Base-by-base conservation (phyloP, 2,888 invertebrate species). In the Ceraclea dissimilis region DNA sequence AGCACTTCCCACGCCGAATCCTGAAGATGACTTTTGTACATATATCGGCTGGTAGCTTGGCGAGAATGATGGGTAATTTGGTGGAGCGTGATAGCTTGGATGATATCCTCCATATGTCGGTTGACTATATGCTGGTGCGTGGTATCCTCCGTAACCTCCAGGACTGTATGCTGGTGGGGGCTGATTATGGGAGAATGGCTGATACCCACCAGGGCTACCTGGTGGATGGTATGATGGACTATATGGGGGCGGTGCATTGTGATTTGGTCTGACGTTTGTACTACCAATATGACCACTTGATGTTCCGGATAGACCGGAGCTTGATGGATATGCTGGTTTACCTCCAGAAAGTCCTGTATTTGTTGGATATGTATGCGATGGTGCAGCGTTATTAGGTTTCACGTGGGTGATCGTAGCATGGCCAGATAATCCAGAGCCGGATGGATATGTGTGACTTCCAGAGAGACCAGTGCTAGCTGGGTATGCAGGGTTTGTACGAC, bases 291-390 rank as follows among this genome's bases (percentile, higher is more conserved):
- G 47, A 10, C 22, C 44, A n/a, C 44, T 46, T 8, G 39, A 13
- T 39, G 39, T 8, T 2, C 58, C 58, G 2, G 60, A 60, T 13
- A 58, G 31, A 2, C 58, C 58, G n/a, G 43, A 49, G 22, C 54
- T 54, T 2, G 58, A 31, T 11, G 60, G 60, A 34, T 60, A 60
- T 1, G 56, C 17, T n/a, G 50, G 50, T 6, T 26, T 50, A 19
- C n/a, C 10, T 11, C 54, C 54, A n/a, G 54, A 54, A 17, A 54
- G 50, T 34, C 54, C 54, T 16, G 49, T 31, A 17, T 26, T 39
- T 21, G 54, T 4, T 4, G 54, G 54, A 17, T 54, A 54, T 2
- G 26, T 26, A 47, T 53, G 53, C 5, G 2, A 6, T 26, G 59
- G 56, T 33, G 50, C 44, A 43, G 20, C 18, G 8, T 52, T 2